Conservation (phyloP, 2,797 vertebrate species). For the Sebastes oblongus region DNA sequence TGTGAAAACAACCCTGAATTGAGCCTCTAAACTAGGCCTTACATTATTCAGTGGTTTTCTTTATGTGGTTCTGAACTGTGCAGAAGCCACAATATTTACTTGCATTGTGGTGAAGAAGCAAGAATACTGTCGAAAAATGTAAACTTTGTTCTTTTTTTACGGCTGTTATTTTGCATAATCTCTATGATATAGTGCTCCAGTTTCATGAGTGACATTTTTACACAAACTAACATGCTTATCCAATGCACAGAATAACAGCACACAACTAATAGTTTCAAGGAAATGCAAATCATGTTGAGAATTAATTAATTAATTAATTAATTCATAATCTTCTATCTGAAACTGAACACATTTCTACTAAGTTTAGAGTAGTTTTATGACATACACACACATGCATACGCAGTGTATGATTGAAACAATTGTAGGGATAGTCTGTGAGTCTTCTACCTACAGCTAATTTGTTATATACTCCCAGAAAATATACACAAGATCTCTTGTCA, state of each 20-base stretch:
- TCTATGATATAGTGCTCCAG: constrained; percentile 24
- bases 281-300: constrained; percentile 13
- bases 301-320: not conserved
- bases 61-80: constrained; percentile 20
- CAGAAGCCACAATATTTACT: constrained; percentile 14
- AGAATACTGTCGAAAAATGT: not conserved
- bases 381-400: not conserved
- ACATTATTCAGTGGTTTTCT: constrained; percentile 23
- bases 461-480: not conserved
- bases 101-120: not conserved
- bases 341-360: not conserved
- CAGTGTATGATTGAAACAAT: not conserved
- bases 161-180: constrained; percentile 22
- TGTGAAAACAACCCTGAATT: constrained; percentile 4
- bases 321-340: not conserved
- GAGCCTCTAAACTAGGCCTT: constrained; percentile 9
- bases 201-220: constrained; percentile 37
- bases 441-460: not conserved
- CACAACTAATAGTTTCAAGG: constrained; percentile 13
- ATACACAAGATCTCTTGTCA: not conserved
- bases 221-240: not conserved
- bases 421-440: not conserved
- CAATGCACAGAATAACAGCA: not conserved
- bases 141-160: constrained; percentile 17
- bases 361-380: not conserved